phyloP scores from a whole-genome alignment of 2,797 vertebrate species.

The Crocidura indochinensis region DNA sequence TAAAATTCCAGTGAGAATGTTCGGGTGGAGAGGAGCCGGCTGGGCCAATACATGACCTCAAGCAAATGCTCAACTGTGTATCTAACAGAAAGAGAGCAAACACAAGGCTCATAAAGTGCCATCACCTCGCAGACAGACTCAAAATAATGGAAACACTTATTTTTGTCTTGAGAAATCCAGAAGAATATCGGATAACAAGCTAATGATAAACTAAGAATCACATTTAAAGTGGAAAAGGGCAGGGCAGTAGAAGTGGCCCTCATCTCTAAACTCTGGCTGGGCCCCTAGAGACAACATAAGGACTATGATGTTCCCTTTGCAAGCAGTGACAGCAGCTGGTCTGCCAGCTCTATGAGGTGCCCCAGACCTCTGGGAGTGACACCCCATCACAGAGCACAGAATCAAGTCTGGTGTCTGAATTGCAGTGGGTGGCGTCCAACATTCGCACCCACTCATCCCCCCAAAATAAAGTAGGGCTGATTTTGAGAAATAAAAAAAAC shows the following conservation, averaged over 20 bases:
- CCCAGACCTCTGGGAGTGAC: too few species aligned
- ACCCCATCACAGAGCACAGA: too few species aligned
- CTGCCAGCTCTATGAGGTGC: too few species aligned
- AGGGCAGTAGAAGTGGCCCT: background rate
- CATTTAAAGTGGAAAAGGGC: constrained; percentile 16
- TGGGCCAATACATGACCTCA: background rate
- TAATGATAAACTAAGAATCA: constrained; percentile 40
- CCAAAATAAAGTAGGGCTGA: too few species aligned
- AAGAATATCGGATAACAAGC: constrained; percentile 16
- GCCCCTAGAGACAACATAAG: too few species aligned
- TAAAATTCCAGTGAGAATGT: constrained; percentile 54
- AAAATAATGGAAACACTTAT: background rate
- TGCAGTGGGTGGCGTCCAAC: too few species aligned
- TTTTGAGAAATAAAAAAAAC: too few species aligned
- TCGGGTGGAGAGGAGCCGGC: background rate
- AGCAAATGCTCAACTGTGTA: constrained; percentile 2
- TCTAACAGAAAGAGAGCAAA: background rate
- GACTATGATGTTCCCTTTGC: too few species aligned
- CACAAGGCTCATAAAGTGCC: background rate
- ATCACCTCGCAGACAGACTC: background rate
- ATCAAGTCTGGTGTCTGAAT: too few species aligned
- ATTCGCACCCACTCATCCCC: too few species aligned
- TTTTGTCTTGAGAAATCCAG: constrained; percentile 23
- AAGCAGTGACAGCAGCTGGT: too few species aligned
- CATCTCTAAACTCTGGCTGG: constrained; percentile 35